phyloP scores from a whole-genome alignment of 23 tunicate species.

The Diplosoma virens region DNA sequence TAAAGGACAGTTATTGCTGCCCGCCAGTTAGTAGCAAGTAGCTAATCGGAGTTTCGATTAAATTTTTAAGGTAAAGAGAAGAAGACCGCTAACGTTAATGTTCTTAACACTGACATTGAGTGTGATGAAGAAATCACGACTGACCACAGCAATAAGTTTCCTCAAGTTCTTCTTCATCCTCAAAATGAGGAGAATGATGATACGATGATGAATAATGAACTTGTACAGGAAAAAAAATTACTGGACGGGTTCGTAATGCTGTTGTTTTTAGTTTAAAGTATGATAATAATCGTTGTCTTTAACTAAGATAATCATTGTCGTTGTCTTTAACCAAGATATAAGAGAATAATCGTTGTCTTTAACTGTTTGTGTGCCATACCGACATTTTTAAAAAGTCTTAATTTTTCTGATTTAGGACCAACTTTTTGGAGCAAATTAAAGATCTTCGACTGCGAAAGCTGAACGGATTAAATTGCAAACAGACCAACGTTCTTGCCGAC shows the following conservation, averaged over 20 bases:
- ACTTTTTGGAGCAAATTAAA: constrained; percentile 29
- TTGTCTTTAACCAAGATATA: too few species aligned
- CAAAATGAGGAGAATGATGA: background rate
- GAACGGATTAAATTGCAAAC: constrained; percentile 28
- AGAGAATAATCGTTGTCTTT: too few species aligned
- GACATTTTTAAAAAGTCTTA: background rate
- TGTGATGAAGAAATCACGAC: constrained; percentile 65
- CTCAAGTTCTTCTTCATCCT: constrained; percentile 5
- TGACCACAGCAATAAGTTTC: constrained; percentile 61
- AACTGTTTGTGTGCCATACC: too few species aligned
- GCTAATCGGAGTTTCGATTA: too few species aligned
- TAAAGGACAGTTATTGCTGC: background rate
- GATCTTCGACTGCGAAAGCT: constrained; percentile 28
- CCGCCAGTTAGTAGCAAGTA: background rate
- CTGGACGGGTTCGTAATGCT: background rate
- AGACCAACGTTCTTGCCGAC: constrained; percentile 58
- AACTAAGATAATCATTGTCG: too few species aligned
- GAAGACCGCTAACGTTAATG: constrained; percentile 64
- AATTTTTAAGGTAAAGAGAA: constrained; percentile 56
- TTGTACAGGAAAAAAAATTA: background rate
- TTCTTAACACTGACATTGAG: constrained; percentile 45
- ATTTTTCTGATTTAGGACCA: background rate
- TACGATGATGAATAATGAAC: background rate
- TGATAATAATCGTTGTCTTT: too few species aligned
- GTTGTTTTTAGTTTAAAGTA: background rate